phyloP scores from a whole-genome alignment of 2,888 invertebrate species.

The Mechanitis messenoides region DNA sequence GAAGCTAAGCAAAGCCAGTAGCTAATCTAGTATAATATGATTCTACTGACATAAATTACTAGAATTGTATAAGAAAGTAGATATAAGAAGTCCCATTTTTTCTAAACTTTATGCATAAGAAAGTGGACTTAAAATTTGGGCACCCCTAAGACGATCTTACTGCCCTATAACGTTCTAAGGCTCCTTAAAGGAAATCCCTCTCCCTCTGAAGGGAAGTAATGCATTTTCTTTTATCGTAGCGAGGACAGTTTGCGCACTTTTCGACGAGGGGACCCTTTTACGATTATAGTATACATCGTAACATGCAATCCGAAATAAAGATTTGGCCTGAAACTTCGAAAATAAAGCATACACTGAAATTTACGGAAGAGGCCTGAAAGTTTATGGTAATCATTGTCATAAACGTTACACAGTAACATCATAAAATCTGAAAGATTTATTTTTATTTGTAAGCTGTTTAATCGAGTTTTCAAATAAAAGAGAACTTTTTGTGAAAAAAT shows the following conservation, averaged over 20 bases:
- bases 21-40: background rate
- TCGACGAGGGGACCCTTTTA: constrained; percentile 68
- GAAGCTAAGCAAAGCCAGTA: too few relatives aligned
- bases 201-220: constrained; percentile 64
- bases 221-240: constrained; percentile 73
- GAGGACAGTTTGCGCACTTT: constrained; percentile 68
- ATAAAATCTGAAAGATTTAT: too few relatives aligned
- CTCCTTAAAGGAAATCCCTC: constrained; percentile 62
- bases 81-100: constrained; percentile 10
- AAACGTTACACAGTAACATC: too few relatives aligned
- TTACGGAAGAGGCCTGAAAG: background rate
- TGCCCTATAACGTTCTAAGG: constrained; percentile 63
- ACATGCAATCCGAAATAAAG: constrained; percentile 22
- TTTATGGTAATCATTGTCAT: too few relatives aligned
- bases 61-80: constrained; percentile 4
- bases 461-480: too few relatives aligned
- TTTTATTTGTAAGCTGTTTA: too few relatives aligned
- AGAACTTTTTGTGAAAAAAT: too few relatives aligned
- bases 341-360: constrained; percentile 8
- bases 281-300: constrained; percentile 67
- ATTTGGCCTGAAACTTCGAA: constrained; percentile 9
- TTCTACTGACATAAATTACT: constrained; percentile 7
- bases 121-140: constrained; percentile 62
- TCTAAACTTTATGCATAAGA: constrained; percentile 38
- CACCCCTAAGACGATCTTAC: constrained; percentile 60